Conservation (phyloP, 1,140 invertebrate genomes). For the Mycetomoellerius zeteki region DNA sequence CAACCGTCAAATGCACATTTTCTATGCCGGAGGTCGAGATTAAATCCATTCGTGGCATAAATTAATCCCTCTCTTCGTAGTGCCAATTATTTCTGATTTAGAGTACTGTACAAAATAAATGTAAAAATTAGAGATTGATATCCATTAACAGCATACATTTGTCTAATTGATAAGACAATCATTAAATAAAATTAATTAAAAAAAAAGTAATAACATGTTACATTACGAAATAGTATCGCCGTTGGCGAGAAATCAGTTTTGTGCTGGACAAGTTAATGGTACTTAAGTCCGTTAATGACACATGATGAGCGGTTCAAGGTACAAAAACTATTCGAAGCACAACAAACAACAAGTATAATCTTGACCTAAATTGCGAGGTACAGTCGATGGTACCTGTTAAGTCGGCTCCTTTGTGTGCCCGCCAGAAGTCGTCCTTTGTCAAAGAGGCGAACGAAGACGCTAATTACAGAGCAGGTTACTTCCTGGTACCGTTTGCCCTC, state of each 20-base stretch:
- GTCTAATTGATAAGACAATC: not conserved
- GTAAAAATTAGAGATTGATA: not conserved
- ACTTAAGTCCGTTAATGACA: not conserved
- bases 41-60: slow-evolving; percentile 13
- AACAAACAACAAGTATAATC: slow-evolving; percentile 53
- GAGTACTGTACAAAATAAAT: not conserved
- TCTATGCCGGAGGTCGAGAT: not conserved
- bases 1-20: slow-evolving; percentile 38
- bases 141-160: not conserved
- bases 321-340: slow-evolving; percentile 22
- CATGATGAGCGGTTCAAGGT: not conserved
- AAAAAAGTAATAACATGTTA: not conserved
- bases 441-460: slow-evolving; percentile 80
- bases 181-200: not conserved
- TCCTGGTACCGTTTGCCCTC: slow-evolving; percentile 66
- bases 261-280: not conserved
- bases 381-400: slow-evolving; percentile 64
- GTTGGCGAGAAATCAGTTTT: not conserved
- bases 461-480: slow-evolving; percentile 81
- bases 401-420: slow-evolving; percentile 47
- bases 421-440: slow-evolving; percentile 72
- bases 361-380: slow-evolving; percentile 52
- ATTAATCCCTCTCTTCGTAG: not conserved
- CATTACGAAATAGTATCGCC: not conserved
- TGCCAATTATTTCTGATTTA: slow-evolving; percentile 32